Conservation (phyloP, 30 jellyfish, hydroid and myxozoan genomes). For the Pseudorhiza aurosa region DNA sequence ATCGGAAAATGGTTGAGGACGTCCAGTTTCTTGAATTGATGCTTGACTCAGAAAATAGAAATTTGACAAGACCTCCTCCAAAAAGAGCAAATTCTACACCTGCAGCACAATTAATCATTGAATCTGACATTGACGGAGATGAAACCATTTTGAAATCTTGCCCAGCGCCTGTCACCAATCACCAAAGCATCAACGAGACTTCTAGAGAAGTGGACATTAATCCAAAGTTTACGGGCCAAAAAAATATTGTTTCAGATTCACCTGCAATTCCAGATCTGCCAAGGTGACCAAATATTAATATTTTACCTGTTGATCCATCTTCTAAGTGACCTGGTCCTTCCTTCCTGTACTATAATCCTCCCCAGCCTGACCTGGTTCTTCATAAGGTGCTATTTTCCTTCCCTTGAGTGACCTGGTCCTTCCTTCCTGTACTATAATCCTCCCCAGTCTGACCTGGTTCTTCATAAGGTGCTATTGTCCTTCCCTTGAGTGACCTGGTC, state of each 20-base stretch:
- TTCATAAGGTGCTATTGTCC: too few relatives aligned
- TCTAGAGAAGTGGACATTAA: not conserved
- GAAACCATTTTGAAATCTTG: not conserved
- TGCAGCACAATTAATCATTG: not conserved
- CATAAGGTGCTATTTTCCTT: too few relatives aligned
- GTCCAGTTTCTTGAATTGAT: slow-evolving; percentile 2
- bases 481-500: too few relatives aligned
- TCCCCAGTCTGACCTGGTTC: too few relatives aligned
- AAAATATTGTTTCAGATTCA: not conserved
- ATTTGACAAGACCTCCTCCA: slow-evolving; percentile 7
- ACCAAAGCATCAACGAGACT: not conserved
- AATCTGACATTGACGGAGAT: not conserved
- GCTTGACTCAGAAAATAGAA: not conserved
- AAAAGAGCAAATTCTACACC: slow-evolving; percentile 1
- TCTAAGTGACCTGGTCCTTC: too few relatives aligned
- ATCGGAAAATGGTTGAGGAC: slow-evolving; percentile 8
- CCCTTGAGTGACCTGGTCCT: too few relatives aligned
- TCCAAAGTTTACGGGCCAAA: not conserved
- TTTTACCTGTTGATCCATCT: too few relatives aligned
- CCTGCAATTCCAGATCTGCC: not conserved
- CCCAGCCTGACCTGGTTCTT: too few relatives aligned
- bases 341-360: too few relatives aligned
- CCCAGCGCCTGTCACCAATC: not conserved
- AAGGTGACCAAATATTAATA: too few relatives aligned
- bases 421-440: too few relatives aligned